Conservation (phyloP, 2,888 invertebrate genomes). For the Drosophila eohydei region DNA sequence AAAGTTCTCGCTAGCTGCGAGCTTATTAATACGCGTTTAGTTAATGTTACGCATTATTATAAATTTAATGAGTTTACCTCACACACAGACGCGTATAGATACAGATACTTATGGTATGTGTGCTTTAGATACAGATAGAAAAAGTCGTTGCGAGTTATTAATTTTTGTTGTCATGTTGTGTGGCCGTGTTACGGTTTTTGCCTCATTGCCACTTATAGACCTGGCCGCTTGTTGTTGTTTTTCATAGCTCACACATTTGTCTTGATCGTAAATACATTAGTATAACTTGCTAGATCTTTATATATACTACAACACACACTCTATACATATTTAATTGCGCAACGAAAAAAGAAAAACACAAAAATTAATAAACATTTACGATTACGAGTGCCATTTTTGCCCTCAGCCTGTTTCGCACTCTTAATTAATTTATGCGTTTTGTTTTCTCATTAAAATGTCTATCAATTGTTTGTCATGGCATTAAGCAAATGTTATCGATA, state of each 20-base stretch:
- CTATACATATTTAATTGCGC: constrained; percentile 55
- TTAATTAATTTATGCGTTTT: constrained; percentile 75
- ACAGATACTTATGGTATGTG: constrained; percentile 14
- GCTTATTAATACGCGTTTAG: constrained; percentile 65
- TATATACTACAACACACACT: constrained; percentile 13
- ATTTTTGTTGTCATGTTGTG: constrained; percentile 76
- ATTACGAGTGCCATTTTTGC: constrained; percentile 50
- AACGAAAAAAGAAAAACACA: constrained; percentile 12
- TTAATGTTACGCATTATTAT: constrained; percentile 75
- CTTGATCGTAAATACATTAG: constrained; percentile 75
- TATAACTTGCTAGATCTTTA: constrained; percentile 41
- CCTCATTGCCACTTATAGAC: constrained; percentile 72
- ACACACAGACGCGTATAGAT: constrained; percentile 23
- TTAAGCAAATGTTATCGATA: constrained; percentile 26
- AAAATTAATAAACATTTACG: constrained; percentile 74
- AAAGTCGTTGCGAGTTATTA: constrained; percentile 68
- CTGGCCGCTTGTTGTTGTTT: constrained; percentile 28
- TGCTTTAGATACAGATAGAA: constrained; percentile 43
- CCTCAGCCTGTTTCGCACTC: constrained; percentile 26
- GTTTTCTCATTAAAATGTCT: constrained; percentile 66
- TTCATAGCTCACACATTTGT: constrained; percentile 73
- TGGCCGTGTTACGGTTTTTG: constrained; percentile 76
- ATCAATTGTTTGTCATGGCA: constrained; percentile 54
- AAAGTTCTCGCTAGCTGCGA: no score
- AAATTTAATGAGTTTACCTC: constrained; percentile 75